These are phyloP conservation scores for Anolis apletophallus DNA, from an alignment of 2,797 vertebrate genomes.

Conservation along the genomic window DNA sequence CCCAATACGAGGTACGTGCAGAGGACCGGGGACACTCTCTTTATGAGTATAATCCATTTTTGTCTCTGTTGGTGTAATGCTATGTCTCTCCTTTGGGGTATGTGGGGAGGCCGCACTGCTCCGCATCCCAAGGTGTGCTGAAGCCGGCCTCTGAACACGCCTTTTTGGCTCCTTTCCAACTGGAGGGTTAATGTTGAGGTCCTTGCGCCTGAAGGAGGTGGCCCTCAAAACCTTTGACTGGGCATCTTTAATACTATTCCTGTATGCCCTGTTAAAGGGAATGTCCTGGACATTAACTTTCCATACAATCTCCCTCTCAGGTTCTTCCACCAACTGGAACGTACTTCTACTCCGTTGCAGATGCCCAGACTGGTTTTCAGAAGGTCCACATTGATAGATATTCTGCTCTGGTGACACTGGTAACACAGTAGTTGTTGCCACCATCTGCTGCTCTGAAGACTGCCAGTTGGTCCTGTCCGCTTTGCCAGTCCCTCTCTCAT, in stretches of 20 bases:
- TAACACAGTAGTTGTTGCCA: accelerated
- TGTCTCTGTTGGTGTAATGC: constrained; percentile 78
- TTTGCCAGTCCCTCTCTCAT: constrained; percentile 28
- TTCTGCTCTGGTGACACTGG: constrained; percentile 54
- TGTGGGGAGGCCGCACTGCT: constrained; percentile 79
- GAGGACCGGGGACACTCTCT: constrained; percentile 57
- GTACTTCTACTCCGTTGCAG: constrained; percentile 88
- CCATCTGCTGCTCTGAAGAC: constrained; percentile 58
- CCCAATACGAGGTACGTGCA: constrained; percentile 81
- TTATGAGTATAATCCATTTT: constrained; percentile 47
- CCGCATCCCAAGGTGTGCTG: constrained; percentile 77
- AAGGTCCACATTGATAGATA: constrained; percentile 50
- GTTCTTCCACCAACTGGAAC: constrained; percentile 81
- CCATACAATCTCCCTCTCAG: constrained; percentile 72
- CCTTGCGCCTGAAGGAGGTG: constrained; percentile 88
- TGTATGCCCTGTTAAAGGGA: constrained; percentile 82
- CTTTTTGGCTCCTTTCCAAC: constrained; percentile 68
- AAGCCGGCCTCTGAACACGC: constrained; percentile 75
- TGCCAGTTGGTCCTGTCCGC: constrained; percentile 73
- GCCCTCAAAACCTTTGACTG: constrained; percentile 90
- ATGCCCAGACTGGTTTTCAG: constrained; percentile 65
- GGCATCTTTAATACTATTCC: constrained; percentile 90
- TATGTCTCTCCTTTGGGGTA: constrained; percentile 87
- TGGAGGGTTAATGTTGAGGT: constrained; percentile 77
- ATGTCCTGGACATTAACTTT: constrained; percentile 75